Conservation (phyloP, 1,140 invertebrate species). For the Dendroctonus valens region DNA sequence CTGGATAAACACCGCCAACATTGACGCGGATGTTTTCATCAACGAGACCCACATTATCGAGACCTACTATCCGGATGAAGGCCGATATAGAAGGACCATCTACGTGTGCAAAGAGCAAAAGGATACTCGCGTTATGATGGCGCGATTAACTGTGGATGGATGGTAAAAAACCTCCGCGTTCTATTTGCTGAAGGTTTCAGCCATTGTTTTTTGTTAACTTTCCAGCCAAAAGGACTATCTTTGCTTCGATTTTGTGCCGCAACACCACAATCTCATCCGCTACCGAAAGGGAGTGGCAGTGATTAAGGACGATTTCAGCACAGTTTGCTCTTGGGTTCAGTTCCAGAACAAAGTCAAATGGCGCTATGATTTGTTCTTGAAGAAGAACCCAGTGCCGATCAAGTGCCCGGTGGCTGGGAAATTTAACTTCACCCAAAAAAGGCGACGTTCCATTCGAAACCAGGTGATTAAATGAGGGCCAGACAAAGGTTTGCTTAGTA, state of each 20-base stretch:
- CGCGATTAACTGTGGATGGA: conserved; percentile 91
- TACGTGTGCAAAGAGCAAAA: conserved; percentile 92
- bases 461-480: conserved; percentile 43
- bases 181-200: neutral
- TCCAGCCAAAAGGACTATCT: conserved; percentile 94
- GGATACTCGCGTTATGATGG: conserved; percentile 90
- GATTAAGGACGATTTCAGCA: conserved; percentile 86
- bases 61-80: conserved; percentile 89
- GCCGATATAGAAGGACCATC: conserved; percentile 82
- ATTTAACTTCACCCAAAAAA: conserved; percentile 87
- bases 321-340: conserved; percentile 91
- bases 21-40: conserved; percentile 89
- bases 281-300: conserved; percentile 88
- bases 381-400: conserved; percentile 88
- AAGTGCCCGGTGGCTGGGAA: conserved; percentile 95
- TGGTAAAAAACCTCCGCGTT: conserved; percentile 61
- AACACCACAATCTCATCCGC: conserved; percentile 92
- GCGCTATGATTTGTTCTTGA: conserved; percentile 86
- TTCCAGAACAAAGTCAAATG: conserved; percentile 81
- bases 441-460: conserved; percentile 89
- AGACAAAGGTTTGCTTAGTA: neutral
- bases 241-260: conserved; percentile 93
- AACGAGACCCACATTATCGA: conserved; percentile 97
- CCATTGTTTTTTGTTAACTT: conserved; percentile 32
- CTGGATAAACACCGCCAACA: conserved; percentile 97